phyloP scores from a whole-genome alignment of 2,888 invertebrate species.

The Eupithecia subfuscata region DNA sequence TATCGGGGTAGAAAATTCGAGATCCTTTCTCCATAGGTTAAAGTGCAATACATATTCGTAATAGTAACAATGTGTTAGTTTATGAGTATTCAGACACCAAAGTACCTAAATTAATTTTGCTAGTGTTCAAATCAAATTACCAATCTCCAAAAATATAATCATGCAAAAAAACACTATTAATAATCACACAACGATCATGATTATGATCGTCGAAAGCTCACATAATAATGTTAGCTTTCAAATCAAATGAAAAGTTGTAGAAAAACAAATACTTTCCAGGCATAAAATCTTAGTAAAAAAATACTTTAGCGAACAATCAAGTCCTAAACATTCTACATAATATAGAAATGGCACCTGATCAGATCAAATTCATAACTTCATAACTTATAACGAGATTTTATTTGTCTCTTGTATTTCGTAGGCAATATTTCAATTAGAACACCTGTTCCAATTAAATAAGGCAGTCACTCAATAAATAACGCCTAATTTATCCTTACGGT shows the following conservation, averaged over 20 bases:
- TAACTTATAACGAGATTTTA: not conserved
- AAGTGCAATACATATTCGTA: slow-evolving; percentile 16
- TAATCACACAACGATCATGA: not conserved
- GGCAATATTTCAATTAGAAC: slow-evolving; percentile 7
- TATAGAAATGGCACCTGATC: slow-evolving; percentile 24
- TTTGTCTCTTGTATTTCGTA: not conserved
- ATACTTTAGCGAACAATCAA: not conserved
- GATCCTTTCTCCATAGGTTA: slow-evolving; percentile 25
- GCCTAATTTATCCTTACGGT: slow-evolving; percentile 40
- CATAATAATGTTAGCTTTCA: too few relatives aligned
- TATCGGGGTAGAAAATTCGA: not conserved
- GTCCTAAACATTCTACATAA: not conserved
- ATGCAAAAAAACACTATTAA: slow-evolving; percentile 1
- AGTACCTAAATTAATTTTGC: not conserved
- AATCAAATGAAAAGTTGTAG: not conserved
- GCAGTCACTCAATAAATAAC: slow-evolving; percentile 36
- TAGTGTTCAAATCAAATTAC: not conserved
- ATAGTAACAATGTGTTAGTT: slow-evolving; percentile 15
- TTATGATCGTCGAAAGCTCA: too few relatives aligned
- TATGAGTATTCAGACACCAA: slow-evolving; percentile 7
- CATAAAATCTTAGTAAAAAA: not conserved
- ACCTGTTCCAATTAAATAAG: slow-evolving; percentile 24
- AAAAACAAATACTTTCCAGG: not conserved
- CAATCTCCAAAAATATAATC: not conserved
- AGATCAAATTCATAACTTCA: not conserved